A percentile compares a stretch with the other conserved stretches of the same genome.
Conservation (phyloP, 2,797 vertebrate genomes). For the Chanos chanos region DNA sequence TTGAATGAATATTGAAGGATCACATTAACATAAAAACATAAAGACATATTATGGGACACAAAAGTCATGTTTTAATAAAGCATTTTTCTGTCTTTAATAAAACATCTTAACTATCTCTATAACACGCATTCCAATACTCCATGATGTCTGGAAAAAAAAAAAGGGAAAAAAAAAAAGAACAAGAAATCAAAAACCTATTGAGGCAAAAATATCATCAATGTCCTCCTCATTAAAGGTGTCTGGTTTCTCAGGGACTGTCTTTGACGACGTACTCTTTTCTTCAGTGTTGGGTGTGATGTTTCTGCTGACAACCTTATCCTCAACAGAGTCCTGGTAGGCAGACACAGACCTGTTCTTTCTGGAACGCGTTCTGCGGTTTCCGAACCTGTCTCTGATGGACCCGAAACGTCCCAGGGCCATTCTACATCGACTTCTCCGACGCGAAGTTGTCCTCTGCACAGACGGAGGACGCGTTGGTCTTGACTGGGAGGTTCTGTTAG, state of each 20-base stretch:
- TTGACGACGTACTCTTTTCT: neutral
- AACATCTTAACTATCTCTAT: no score
- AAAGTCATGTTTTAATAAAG: no score
- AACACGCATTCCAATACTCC: no score
- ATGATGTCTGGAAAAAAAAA: no score
- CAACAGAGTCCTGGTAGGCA: neutral
- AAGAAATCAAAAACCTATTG: slow-evolving; percentile 53
- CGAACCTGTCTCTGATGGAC: slow-evolving; percentile 17
- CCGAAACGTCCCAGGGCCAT: neutral
- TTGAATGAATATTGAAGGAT: no score
- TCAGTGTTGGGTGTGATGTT: neutral
- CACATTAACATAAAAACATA: no score
- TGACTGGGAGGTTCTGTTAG: slow-evolving; percentile 8
- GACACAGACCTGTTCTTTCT: neutral
- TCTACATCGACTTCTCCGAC: neutral
- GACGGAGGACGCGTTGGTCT: slow-evolving; percentile 2
- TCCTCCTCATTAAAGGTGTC: slow-evolving; percentile 39
- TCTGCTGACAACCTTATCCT: neutral
- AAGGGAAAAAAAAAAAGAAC: neutral
- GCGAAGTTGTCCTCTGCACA: neutral
- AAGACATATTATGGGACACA: no score
- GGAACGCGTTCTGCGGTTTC: neutral
- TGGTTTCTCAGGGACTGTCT: neutral
- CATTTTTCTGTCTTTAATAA: no score
- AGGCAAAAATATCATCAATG: slow-evolving; percentile 73